Evolutionary conservation across 2,797 vertebrate species (phyloP), one percentile per base, ranked within the genome.

Genomic region (Sebastes diaconus): DNA sequence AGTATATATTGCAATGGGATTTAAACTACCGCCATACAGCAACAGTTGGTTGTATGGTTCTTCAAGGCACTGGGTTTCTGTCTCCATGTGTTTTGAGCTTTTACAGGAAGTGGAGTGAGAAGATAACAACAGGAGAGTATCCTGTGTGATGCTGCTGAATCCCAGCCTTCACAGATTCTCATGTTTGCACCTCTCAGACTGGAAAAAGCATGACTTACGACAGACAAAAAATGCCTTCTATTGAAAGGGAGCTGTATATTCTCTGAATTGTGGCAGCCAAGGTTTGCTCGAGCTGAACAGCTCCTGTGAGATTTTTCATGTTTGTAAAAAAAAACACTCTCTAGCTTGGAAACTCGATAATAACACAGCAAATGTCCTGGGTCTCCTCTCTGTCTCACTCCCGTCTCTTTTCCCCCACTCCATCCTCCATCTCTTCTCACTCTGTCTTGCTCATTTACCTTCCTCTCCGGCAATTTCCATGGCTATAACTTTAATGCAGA

Each of bases 401-500:
- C 29, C 0, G 11, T 29, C 29, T 77, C 36, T 75, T 55, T 68
- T 67, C 42, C 32, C 54, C 34, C 42, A 16, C n/a, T 75, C 64
- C 70, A 58, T 73, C 59, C 61, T 36, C 68, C 34, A 32, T 29
- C 68, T 65, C 18, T 64, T 84, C 80, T 77, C 77, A 27, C 70
- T 85, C 80, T 67, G n/a, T 86, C 79, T 76, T 59, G 25, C 84
- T 88, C 81, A 42, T 78, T 89, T 76, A 30, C 64, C 60, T 68
- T 75, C 34, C 75, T 73, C 71, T 82, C 59, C 77, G 24, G 64
- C 64, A 84, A 59, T 91, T 91, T 92, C 87, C 87, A 84, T 76
- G 70, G 77, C 87, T 82, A 58, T 80, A 91, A 84, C 79, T 89
- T 87, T 58, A 89, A 89, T 74, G 64, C 80, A 73, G 63, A 89